phyloP scores from a whole-genome alignment of 2,113 vertebrate genomes.

The Ctenodactylus gundi region DNA sequence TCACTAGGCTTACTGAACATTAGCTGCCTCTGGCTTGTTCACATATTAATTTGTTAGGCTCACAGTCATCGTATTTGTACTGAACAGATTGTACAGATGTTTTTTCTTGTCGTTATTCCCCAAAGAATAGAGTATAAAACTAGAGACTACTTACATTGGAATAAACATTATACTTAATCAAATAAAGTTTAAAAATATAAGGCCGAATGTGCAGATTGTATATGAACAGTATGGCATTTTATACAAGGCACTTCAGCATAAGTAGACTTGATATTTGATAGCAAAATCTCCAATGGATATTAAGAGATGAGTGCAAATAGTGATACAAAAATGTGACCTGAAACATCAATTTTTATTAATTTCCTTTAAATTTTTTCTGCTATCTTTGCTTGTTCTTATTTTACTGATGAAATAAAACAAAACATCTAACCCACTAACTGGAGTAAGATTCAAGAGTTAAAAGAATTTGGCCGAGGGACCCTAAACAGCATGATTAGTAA shows the following conservation, averaged over 20 bases:
- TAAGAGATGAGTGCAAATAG: background rate
- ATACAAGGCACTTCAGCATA: background rate
- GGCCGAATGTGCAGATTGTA: background rate
- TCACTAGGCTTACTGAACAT: background rate
- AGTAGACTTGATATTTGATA: background rate
- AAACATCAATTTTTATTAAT: background rate
- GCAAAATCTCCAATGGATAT: background rate
- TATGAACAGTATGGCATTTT: background rate
- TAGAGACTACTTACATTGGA: background rate
- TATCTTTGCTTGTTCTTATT: background rate
- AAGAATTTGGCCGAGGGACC: background rate
- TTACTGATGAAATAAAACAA: background rate
- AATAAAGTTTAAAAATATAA: background rate
- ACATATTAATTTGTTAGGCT: background rate
- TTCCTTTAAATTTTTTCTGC: background rate
- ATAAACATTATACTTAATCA: background rate
- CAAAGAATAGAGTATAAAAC: background rate
- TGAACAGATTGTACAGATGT: background rate
- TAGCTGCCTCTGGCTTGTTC: background rate
- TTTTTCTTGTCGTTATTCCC: background rate
- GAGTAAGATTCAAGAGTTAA: background rate
- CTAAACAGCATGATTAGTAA: background rate
- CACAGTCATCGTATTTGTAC: background rate
- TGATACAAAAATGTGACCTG: too few relatives aligned
- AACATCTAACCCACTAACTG: background rate